Evolutionary conservation across 1,140 invertebrate species (phyloP).

Genomic region (Leptinotarsa texana): DNA sequence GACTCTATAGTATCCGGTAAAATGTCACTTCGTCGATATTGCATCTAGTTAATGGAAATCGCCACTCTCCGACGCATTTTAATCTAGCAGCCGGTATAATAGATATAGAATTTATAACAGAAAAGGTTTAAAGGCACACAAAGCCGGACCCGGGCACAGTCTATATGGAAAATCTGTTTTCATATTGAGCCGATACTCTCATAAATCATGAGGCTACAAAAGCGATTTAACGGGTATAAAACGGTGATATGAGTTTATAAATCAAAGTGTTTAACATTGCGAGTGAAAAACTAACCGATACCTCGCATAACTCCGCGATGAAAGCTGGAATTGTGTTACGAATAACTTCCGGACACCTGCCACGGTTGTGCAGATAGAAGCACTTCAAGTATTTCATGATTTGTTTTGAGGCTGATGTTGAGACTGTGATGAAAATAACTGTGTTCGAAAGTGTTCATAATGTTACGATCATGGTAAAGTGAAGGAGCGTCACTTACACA

Average conservation of each 20-base stretch:
- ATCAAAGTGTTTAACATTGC: slow-evolving; percentile 46
- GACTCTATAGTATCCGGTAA: not conserved
- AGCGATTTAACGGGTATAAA: slow-evolving; percentile 43
- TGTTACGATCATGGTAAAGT: no score
- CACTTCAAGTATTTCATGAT: no score
- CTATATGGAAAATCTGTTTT: slow-evolving; percentile 34
- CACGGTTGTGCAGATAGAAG: no score
- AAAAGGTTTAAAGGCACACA: slow-evolving; percentile 10
- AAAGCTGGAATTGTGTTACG: slow-evolving; percentile 11
- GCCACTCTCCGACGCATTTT: not conserved
- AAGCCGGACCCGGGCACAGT: not conserved
- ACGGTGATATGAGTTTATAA: slow-evolving; percentile 42
- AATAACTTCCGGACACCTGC: slow-evolving; percentile 26
- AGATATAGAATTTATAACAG: slow-evolving; percentile 17
- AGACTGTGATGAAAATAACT: no score
- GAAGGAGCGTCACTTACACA: no score
- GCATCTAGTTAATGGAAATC: slow-evolving; percentile 4
- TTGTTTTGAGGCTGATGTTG: no score
- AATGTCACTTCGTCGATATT: not conserved
- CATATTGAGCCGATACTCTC: slow-evolving; percentile 24
- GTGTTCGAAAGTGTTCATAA: no score
- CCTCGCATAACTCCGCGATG: slow-evolving; percentile 35
- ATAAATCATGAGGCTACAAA: slow-evolving; percentile 33
- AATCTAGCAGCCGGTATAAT: slow-evolving; percentile 9
- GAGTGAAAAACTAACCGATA: slow-evolving; percentile 48